Evolutionary conservation across 1,140 invertebrate species (phyloP), one percentile per base, ranked within the genome.

Genomic region (Neodiprion pinetum): DNA sequence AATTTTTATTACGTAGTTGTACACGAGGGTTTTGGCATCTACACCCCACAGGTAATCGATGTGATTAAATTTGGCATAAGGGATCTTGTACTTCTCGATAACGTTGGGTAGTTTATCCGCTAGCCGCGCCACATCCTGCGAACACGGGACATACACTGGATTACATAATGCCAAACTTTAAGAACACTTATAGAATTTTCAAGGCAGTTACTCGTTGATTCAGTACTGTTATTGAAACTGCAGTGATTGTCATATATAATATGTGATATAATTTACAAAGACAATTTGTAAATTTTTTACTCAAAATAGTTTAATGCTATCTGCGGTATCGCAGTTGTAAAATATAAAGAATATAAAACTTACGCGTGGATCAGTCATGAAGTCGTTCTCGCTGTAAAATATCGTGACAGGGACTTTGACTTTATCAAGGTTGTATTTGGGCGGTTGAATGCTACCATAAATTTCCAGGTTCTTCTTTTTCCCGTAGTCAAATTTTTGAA

Each of bases 381-480:
- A 92, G 83, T 97, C 96, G 76, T 93, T 93, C 48, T 92, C 90
- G 4, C 92, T 92, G 79, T 93, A 95, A 82, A 94, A 93, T 9
- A 96, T 82, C 17, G 91, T 92, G 5, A 95, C 80, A n/a, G 91
- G 91, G 14, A 86, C 80, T 50, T 85, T 88, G 3, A 90, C 86
- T 71, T 85, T 87, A 69, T 85, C 88, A 4, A 92, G 80, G 78
- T 90, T 89, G 70, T 90, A 91, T 21, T 82, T 79, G 1, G 91
- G 90, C 65, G 91, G 90, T 40, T 85, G 75, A 0, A 81, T 76
- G 47, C 77, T 86, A 10, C 89, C 89, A 75, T 91, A 92, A 1
- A 88, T 28, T 72, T 83, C 77, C 4, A 89, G 67, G 80, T 92
- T 92, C 69, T 81, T 80, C 8, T 76, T 76, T 48, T 78, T 80